A percentile compares a stretch with the other conserved stretches of the same genome.
These are phyloP conservation scores for Oxyteleia sp. DNA, from an alignment of 2,888 invertebrate species.

Conservation along the genomic window DNA sequence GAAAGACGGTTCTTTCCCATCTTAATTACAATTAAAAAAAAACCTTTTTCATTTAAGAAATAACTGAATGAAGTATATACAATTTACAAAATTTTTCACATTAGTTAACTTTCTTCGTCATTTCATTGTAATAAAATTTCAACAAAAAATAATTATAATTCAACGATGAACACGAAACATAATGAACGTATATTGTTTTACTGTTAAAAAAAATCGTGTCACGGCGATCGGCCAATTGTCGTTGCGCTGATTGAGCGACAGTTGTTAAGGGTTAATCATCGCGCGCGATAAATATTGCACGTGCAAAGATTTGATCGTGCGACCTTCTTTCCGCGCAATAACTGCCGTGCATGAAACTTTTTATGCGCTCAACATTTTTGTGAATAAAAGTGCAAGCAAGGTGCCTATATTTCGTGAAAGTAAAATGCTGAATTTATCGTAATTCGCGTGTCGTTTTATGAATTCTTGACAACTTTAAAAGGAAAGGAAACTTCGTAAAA, in stretches of 20 bases:
- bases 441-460: slow-evolving; percentile 15
- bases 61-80: no score
- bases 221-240: background rate
- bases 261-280: slow-evolving; percentile 9
- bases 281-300: slow-evolving; percentile 7
- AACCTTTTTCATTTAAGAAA: no score
- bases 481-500: slow-evolving; percentile 14
- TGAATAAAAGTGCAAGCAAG: slow-evolving; percentile 8
- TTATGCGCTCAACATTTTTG: slow-evolving; percentile 16
- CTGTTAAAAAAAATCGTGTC: slow-evolving; percentile 3
- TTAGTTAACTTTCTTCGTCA: no score
- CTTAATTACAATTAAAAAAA: no score
- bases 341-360: slow-evolving; percentile 1
- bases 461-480: slow-evolving; percentile 10
- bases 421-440: slow-evolving; percentile 37
- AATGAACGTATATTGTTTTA: no score
- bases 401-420: slow-evolving; percentile 24
- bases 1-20: no score
- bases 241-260: background rate
- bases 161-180: no score
- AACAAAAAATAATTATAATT: no score
- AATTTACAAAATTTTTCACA: no score
- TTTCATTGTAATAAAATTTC: no score
- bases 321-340: slow-evolving; percentile 17
- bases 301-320: slow-evolving; percentile 22